Conservation (phyloP, 1,140 invertebrate genomes). For the Paralvinella palmiformis region DNA sequence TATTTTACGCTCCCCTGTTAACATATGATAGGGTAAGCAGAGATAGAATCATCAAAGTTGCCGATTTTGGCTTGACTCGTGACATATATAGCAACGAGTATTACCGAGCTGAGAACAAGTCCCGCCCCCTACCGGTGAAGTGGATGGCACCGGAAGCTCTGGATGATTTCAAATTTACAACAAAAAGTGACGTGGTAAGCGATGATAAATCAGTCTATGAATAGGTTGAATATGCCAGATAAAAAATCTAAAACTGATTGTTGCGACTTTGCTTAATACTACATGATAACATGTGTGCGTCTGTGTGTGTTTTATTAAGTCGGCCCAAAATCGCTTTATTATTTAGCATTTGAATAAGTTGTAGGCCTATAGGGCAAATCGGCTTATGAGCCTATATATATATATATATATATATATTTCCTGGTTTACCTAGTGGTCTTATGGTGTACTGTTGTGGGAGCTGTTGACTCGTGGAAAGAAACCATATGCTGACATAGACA, state of each 20-base stretch:
- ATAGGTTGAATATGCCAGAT: neutral
- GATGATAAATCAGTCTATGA: neutral
- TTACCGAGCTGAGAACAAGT: constrained; percentile 23
- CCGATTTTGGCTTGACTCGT: constrained; percentile 44
- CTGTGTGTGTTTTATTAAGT: neutral
- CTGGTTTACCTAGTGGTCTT: constrained; percentile 68
- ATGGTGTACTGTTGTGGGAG: constrained; percentile 90
- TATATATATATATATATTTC: neutral
- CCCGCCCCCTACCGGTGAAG: constrained; percentile 27
- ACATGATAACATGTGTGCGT: neutral
- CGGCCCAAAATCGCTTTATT: neutral
- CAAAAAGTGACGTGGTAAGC: constrained; percentile 27
- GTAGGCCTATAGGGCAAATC: no score
- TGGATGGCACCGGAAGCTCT: constrained; percentile 38
- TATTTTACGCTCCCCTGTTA: no score
- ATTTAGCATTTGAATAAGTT: neutral
- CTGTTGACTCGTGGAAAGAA: constrained; percentile 78
- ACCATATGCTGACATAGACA: constrained; percentile 81
- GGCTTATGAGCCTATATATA: no score
- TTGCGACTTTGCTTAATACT: neutral
- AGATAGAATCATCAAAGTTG: constrained; percentile 35
- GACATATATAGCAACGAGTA: constrained; percentile 39
- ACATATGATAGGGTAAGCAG: constrained; percentile 32
- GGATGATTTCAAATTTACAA: constrained; percentile 25
- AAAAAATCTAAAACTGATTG: neutral